phyloP scores from a whole-genome alignment of 1,140 invertebrate species.

The Anastrepha obliqua region DNA sequence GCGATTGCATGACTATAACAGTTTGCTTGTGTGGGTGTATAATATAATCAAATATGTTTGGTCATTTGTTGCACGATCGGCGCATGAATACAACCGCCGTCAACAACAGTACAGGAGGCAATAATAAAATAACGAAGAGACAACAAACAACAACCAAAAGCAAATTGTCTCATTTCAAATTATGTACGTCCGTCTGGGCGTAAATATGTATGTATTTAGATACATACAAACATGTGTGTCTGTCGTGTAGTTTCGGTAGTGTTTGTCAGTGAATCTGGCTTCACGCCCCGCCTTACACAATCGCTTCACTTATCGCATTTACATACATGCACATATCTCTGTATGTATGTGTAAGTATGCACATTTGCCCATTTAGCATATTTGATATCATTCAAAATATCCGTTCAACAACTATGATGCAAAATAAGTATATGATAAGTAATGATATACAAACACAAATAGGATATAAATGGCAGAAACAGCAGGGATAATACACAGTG shows the following conservation, averaged over 20 bases:
- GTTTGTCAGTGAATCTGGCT: neutral
- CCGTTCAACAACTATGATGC: slow-evolving; percentile 14
- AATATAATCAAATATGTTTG: slow-evolving; percentile 32
- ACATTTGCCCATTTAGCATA: slow-evolving; percentile 9
- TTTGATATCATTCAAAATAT: slow-evolving; percentile 22
- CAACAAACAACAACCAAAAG: neutral
- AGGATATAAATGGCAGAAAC: neutral
- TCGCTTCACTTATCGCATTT: slow-evolving; percentile 13
- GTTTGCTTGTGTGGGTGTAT: slow-evolving; percentile 28
- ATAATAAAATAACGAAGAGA: slow-evolving; percentile 11
- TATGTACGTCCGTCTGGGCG: neutral
- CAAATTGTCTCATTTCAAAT: slow-evolving; percentile 18
- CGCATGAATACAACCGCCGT: neutral
- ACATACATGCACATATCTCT: neutral
- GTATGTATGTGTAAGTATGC: neutral
- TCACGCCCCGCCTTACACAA: neutral
- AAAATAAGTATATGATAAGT: slow-evolving; percentile 46
- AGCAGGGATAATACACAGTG: neutral
- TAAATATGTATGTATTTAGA: neutral
- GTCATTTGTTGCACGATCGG: slow-evolving; percentile 35
- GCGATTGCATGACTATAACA: neutral
- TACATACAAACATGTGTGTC: neutral
- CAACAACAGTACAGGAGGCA: neutral
- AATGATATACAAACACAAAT: slow-evolving; percentile 48
- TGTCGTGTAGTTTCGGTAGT: neutral